Conservation (phyloP, 2,113 vertebrate species). For the Silurus glanis region DNA sequence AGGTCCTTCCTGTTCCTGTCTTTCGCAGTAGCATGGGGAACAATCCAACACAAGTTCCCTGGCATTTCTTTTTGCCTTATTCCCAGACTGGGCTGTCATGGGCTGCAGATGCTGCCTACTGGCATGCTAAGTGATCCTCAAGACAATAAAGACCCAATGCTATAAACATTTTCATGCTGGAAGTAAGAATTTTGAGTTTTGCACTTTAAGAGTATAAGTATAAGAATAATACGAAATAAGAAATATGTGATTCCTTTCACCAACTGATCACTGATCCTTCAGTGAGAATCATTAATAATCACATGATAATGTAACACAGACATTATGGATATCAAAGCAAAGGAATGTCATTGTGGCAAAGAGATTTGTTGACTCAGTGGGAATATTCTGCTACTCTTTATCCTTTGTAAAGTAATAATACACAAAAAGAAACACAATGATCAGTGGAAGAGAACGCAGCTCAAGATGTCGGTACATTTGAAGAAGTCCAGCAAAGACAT, state of each 20-base stretch:
- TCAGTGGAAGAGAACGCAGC: background rate
- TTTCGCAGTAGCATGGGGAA: slow-evolving; percentile 61
- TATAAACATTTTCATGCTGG: background rate
- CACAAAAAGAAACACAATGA: background rate
- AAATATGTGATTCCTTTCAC: background rate
- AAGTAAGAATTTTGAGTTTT: background rate
- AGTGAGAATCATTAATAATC: background rate
- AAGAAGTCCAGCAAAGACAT: background rate
- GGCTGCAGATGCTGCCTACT: slow-evolving; percentile 50
- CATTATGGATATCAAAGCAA: background rate
- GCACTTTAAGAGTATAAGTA: background rate
- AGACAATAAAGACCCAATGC: background rate
- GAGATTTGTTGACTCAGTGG: background rate
- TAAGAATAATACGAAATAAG: too few relatives aligned
- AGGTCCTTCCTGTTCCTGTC: slow-evolving; percentile 69
- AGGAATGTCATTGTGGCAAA: background rate
- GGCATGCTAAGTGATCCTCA: background rate
- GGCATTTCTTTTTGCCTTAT: slow-evolving; percentile 18
- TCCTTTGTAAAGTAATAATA: background rate
- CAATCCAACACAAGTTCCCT: slow-evolving; percentile 40
- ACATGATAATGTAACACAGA: too few relatives aligned
- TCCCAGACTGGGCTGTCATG: slow-evolving; percentile 46
- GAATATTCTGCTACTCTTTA: background rate
- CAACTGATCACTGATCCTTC: background rate
- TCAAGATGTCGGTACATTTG: slow-evolving; percentile 6